Percentiles rank a stretch among this genome's conserved stretches.
Evolutionary conservation across 2,888 invertebrate genomes (phyloP).

Genomic region (Pteria penguin): DNA sequence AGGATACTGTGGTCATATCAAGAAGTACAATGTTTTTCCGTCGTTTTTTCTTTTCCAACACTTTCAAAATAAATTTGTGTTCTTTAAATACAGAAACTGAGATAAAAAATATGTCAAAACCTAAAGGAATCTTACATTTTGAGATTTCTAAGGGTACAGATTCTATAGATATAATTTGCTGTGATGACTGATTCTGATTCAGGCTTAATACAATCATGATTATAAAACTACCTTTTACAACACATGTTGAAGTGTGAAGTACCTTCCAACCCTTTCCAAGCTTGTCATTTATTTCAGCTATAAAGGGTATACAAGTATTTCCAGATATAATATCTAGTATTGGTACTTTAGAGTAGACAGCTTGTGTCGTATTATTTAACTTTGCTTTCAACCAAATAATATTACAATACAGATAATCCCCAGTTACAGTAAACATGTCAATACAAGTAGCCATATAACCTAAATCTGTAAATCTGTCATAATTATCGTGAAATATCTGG

Average conservation of each 20-base stretch:
- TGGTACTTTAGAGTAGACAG: not conserved
- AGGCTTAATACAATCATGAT: constrained; percentile 1
- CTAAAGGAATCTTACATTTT: not conserved
- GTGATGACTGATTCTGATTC: not conserved
- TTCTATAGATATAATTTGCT: constrained; percentile 17
- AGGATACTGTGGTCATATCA: constrained; percentile 62
- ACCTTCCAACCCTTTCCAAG: constrained; percentile 2
- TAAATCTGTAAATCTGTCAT: constrained; percentile 33
- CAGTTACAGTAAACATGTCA: constrained; percentile 42
- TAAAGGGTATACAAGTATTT: not conserved
- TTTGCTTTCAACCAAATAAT: constrained; percentile 57
- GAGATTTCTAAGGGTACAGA: constrained; percentile 16
- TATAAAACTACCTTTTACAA: not conserved
- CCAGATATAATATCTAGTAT: too few species aligned
- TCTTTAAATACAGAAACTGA: constrained; percentile 16
- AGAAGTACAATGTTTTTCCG: constrained; percentile 47
- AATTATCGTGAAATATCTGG: constrained; percentile 19
- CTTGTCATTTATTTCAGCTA: not conserved
- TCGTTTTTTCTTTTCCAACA: constrained; percentile 9
- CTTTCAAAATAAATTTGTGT: constrained; percentile 22
- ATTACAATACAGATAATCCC: constrained; percentile 61
- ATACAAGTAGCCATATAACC: constrained; percentile 53
- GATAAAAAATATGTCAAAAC: constrained; percentile 23
- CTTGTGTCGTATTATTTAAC: not conserved
- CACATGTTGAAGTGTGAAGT: constrained; percentile 14